Evolutionary conservation across 2,888 invertebrate genomes (phyloP).

Genomic region (Ectropis crepuscularia): DNA sequence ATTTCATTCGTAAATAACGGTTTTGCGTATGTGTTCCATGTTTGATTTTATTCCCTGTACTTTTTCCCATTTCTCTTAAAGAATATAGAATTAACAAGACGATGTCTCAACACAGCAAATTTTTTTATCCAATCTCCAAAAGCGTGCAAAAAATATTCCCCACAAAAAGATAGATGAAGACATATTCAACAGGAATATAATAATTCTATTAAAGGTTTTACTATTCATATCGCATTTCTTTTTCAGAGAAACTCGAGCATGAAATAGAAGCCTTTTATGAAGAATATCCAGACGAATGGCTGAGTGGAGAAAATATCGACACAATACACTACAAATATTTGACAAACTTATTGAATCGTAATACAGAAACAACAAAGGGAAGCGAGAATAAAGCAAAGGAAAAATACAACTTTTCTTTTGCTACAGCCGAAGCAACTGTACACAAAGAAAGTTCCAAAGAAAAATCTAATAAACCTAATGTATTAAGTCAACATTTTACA

Average conservation of each 20-base stretch:
- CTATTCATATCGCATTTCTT: conserved; percentile 42
- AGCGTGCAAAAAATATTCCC: not conserved
- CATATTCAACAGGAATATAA: not conserved
- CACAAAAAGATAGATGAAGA: not conserved
- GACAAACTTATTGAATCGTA: conserved; percentile 49
- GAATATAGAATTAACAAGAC: not conserved
- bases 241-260: conserved; percentile 72
- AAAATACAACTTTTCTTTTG: conserved; percentile 41
- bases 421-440: conserved; percentile 27
- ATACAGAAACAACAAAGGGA: conserved; percentile 46
- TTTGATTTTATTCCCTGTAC: not conserved
- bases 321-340: conserved; percentile 56
- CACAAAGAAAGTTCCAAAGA: conserved; percentile 26
- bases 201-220: conserved; percentile 11
- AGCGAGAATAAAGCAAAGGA: conserved; percentile 41
- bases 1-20: conserved; percentile 4
- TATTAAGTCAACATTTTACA: conserved; percentile 24
- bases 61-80: not conserved
- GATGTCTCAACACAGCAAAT: not conserved
- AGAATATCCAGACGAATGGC: conserved; percentile 63
- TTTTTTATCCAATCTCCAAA: not conserved
- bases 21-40: not conserved
- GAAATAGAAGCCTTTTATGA: conserved; percentile 72
- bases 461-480: conserved; percentile 24
- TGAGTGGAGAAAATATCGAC: conserved; percentile 55